Evolutionary conservation across 2,888 invertebrate genomes (phyloP).

Genomic region (Eupelmus urozonus): DNA sequence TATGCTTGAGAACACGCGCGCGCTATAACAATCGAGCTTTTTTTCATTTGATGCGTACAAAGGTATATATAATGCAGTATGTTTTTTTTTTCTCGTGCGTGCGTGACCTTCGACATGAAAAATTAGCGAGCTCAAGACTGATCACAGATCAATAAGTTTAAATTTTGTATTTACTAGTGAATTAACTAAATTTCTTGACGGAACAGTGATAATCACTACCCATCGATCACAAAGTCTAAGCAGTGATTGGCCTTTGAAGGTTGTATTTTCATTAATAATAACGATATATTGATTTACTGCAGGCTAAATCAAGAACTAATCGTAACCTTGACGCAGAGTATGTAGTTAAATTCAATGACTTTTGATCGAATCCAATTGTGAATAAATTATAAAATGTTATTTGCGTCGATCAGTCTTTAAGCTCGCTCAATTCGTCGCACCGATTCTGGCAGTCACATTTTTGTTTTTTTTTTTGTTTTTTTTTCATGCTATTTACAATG

Average conservation of each 20-base stretch:
- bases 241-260: not conserved
- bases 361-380: too few species aligned
- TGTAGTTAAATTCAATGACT: too few species aligned
- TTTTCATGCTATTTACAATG: conserved; percentile 53
- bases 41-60: conserved; percentile 48
- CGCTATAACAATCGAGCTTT: conserved; percentile 38
- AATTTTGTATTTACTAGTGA: too few species aligned
- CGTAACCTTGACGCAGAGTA: too few species aligned
- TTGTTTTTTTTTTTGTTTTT: too few species aligned
- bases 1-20: conserved; percentile 52
- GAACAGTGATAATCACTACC: too few species aligned
- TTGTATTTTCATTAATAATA: conserved; percentile 2
- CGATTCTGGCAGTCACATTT: conserved; percentile 28
- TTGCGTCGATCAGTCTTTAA: conserved; percentile 19
- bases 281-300: not conserved
- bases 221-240: not conserved
- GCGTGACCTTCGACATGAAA: conserved; percentile 28
- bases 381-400: too few species aligned
- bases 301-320: not conserved
- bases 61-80: conserved; percentile 50
- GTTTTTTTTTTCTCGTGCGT: conserved; percentile 27
- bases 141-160: not conserved
- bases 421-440: conserved; percentile 29
- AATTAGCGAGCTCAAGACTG: conserved; percentile 22
- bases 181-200: too few species aligned